phyloP scores from a whole-genome alignment of 2,797 vertebrate genomes.

The Eulemur albifrons region DNA sequence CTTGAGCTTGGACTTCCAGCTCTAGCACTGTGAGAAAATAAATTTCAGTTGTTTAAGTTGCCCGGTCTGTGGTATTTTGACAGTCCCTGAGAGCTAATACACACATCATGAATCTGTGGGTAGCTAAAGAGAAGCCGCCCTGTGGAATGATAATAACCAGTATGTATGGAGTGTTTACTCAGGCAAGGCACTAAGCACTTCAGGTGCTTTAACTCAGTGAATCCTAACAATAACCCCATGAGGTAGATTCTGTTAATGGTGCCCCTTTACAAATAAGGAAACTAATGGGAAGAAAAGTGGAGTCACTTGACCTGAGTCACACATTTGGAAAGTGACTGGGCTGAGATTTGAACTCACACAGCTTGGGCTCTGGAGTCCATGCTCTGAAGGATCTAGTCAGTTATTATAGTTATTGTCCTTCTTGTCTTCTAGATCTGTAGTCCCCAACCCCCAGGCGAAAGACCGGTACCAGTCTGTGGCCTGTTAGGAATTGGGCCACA shows the following conservation, averaged over 20 bases:
- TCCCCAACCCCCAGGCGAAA: no score
- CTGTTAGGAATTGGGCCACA: no score
- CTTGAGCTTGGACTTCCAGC: neutral
- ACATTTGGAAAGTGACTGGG: neutral
- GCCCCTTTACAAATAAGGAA: neutral
- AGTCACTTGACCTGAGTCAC: neutral
- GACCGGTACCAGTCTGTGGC: no score
- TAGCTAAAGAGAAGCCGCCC: neutral
- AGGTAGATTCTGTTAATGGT: neutral
- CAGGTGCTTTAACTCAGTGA: neutral
- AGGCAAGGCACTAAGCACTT: neutral
- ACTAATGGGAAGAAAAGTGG: neutral
- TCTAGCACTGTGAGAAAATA: neutral
- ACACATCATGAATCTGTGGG: neutral
- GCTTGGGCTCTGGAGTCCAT: neutral
- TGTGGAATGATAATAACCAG: neutral
- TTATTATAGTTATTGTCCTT: neutral
- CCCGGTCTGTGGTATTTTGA: neutral
- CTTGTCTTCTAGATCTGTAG: neutral
- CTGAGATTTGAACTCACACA: neutral
- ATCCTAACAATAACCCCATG: neutral
- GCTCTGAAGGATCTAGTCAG: neutral
- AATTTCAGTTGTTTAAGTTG: neutral
- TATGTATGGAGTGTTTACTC: neutral
- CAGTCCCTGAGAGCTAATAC: neutral